Conservation (phyloP, 2,797 vertebrate species). For the Poecilia velifera region DNA sequence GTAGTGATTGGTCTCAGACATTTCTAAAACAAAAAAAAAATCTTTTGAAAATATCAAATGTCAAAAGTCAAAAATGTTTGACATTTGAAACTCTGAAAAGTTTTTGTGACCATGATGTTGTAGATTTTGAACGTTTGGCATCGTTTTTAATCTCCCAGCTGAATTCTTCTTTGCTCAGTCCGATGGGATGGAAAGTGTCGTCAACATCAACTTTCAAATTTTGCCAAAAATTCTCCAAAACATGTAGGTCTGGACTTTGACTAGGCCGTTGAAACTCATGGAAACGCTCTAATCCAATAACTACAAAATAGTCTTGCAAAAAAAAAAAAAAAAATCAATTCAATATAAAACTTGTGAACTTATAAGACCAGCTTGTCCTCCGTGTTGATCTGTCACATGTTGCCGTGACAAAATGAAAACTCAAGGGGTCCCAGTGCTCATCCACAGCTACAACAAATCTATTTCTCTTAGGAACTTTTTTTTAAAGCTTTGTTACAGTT, state of each 20-base stretch:
- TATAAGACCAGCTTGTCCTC: too few relatives aligned
- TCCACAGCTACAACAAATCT: background rate
- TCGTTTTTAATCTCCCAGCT: background rate
- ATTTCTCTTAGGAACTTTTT: background rate
- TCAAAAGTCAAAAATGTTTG: too few relatives aligned
- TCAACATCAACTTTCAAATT: background rate
- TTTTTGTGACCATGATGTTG: too few relatives aligned
- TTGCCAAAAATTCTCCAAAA: background rate
- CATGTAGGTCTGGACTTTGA: background rate
- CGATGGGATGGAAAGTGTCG: background rate
- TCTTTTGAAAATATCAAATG: too few relatives aligned
- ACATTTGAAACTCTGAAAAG: too few relatives aligned
- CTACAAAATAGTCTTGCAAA: too few relatives aligned
- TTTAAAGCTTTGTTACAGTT: background rate
- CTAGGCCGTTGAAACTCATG: background rate
- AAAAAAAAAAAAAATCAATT: background rate
- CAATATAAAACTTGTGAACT: background rate
- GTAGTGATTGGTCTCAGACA: too few relatives aligned
- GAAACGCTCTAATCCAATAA: too few relatives aligned
- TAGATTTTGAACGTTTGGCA: too few relatives aligned
- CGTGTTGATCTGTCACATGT: background rate
- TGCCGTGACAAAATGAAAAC: background rate
- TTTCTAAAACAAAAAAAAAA: too few relatives aligned
- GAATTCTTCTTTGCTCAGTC: background rate
- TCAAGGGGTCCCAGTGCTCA: background rate